These are phyloP conservation scores for Merluccius polli DNA, from an alignment of 2,797 vertebrate genomes.

Conservation along the genomic window DNA sequence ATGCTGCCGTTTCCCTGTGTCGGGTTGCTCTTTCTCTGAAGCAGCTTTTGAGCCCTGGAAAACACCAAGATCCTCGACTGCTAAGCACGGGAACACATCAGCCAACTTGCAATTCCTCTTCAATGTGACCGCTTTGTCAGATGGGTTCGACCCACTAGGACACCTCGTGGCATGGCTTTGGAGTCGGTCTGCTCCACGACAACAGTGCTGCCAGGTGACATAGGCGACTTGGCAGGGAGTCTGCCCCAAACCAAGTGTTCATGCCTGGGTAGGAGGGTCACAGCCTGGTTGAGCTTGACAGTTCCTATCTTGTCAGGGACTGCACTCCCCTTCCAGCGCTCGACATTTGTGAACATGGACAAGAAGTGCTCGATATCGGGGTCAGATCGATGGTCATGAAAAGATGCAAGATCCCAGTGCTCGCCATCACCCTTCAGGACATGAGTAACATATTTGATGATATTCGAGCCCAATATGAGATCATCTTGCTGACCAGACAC, in stretches of 20 bases:
- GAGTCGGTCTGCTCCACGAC: conserved; percentile 11
- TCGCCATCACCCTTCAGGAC: conserved; percentile 4
- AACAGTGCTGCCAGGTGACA: conserved; percentile 24
- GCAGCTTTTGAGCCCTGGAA: conserved; percentile 12
- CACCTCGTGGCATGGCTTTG: conserved; percentile 1
- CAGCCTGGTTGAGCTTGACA: not conserved
- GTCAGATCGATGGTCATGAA: not conserved
- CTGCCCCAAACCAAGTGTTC: conserved; percentile 6
- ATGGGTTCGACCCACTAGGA: conserved; percentile 10
- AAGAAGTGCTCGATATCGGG: conserved; percentile 19
- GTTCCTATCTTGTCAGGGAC: conserved; percentile 8
- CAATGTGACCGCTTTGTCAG: conserved; percentile 17
- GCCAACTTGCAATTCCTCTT: conserved; percentile 18
- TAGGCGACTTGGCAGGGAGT: conserved; percentile 5
- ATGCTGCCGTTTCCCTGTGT: not conserved
- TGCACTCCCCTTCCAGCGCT: conserved; percentile 8
- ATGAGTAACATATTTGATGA: conserved; percentile 15
- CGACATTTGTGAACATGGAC: conserved; percentile 17
- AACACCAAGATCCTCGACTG: conserved; percentile 15
- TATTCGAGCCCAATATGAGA: conserved; percentile 27
- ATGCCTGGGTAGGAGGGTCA: too few species aligned
- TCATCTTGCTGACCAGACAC: conserved; percentile 30
- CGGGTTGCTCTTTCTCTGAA: not conserved
- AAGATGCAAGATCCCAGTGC: conserved; percentile 26
- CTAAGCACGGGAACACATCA: conserved; percentile 21